These are phyloP conservation scores for Drosophila dunni DNA, from an alignment of 1,140 invertebrate species.

Conservation along the genomic window DNA sequence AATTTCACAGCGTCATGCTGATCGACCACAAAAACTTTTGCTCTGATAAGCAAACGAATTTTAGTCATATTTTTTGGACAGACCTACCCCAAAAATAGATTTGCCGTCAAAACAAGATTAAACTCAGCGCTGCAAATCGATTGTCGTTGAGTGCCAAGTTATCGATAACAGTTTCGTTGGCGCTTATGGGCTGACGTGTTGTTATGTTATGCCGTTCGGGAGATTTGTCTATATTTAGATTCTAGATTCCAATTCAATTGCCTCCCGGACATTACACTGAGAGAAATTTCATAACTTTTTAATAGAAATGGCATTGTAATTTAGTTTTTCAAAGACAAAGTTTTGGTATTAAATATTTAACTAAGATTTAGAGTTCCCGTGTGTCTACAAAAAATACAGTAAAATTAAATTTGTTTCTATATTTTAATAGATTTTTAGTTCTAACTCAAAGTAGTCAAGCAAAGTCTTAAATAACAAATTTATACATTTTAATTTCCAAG, in stretches of 20 bases:
- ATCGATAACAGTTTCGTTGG: background rate
- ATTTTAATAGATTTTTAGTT: too few species aligned
- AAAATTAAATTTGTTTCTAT: too few species aligned
- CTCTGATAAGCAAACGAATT: constrained; percentile 17
- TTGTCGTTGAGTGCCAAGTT: background rate
- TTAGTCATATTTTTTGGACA: background rate
- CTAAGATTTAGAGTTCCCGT: too few species aligned
- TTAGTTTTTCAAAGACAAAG: too few species aligned
- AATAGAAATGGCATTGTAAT: too few species aligned
- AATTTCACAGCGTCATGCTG: constrained; percentile 26
- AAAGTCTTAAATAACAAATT: too few species aligned
- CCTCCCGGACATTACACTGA: background rate
- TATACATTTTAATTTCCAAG: too few species aligned
- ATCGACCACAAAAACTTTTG: constrained; percentile 8
- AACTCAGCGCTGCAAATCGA: constrained; percentile 7
- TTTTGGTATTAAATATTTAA: too few species aligned
- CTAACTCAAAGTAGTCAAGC: too few species aligned
- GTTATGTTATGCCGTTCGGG: background rate
- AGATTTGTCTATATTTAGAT: background rate
- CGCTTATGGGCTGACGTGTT: background rate
- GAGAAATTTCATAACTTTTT: too few species aligned
- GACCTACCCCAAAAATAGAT: constrained; percentile 50
- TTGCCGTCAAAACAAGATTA: constrained; percentile 13
- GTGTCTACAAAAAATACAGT: too few species aligned
- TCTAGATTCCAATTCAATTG: background rate